Evolutionary conservation across 2,113 vertebrate species (phyloP).

Genomic region (Sardina pilchardus): DNA sequence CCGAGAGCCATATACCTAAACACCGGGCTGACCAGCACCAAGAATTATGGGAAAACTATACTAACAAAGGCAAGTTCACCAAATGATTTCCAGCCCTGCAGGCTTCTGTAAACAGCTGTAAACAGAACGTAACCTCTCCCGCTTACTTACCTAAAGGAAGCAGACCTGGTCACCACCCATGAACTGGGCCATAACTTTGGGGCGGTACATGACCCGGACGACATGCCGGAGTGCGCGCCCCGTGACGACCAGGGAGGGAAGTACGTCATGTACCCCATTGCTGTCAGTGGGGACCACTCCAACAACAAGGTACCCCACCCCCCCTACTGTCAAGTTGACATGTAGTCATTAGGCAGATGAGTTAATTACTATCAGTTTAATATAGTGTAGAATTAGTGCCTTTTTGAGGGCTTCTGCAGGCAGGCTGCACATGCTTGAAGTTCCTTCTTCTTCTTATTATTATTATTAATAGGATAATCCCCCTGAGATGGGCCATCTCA

Average conservation of each 20-base stretch:
- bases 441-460: too few species aligned
- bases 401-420: too few species aligned
- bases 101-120: not conserved
- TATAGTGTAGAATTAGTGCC: too few species aligned
- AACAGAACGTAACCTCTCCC: not conserved
- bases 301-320: slow-evolving; percentile 90
- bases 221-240: slow-evolving; percentile 83
- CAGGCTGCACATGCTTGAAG: too few species aligned
- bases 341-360: not conserved
- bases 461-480: too few species aligned
- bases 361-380: too few species aligned
- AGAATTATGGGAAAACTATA: slow-evolving; percentile 98
- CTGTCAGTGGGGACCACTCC: slow-evolving; percentile 92
- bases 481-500: too few species aligned
- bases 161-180: slow-evolving; percentile 91
- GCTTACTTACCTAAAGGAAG: not conserved
- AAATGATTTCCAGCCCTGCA: not conserved
- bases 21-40: slow-evolving; percentile 95
- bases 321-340: not conserved
- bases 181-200: slow-evolving; percentile 97
- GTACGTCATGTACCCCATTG: slow-evolving; percentile 96
- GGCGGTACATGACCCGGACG: slow-evolving; percentile 92
- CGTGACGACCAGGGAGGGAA: slow-evolving; percentile 93
- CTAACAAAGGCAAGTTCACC: slow-evolving; percentile 84
- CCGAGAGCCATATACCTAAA: slow-evolving; percentile 86